These are phyloP conservation scores for Xenopus laevis DNA, from an alignment of 2,113 vertebrate species.

Conservation along the genomic window DNA sequence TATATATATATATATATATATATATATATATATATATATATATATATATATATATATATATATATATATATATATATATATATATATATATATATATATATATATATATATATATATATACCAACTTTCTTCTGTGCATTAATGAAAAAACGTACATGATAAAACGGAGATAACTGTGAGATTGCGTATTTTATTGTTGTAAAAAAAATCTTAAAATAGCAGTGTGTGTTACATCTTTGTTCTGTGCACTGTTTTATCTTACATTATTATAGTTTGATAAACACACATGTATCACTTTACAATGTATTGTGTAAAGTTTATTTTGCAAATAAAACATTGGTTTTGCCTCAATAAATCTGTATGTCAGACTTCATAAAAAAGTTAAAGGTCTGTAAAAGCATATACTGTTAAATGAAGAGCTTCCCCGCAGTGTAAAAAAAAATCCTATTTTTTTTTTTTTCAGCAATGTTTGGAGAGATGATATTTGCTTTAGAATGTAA, in stretches of 20 bases:
- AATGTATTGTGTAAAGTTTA: conserved; percentile 62
- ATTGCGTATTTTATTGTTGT: conserved; percentile 61
- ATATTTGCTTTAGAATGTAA: conserved; percentile 50
- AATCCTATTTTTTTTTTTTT: neutral
- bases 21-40: too few relatives aligned
- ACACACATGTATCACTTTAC: conserved; percentile 65
- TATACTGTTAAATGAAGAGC: conserved; percentile 43
- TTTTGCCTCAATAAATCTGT: conserved; percentile 43
- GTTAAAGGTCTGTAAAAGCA: conserved; percentile 56
- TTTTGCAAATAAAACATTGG: conserved; percentile 44
- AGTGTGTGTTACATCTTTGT: conserved; percentile 60
- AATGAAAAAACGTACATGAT: conserved; percentile 40
- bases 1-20: too few relatives aligned
- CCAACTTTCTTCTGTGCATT: neutral
- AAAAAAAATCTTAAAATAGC: conserved; percentile 57
- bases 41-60: too few relatives aligned
- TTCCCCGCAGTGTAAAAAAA: neutral
- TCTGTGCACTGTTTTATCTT: conserved; percentile 57
- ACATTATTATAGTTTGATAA: conserved; percentile 65
- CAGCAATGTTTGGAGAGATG: neutral
- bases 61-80: too few relatives aligned
- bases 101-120: too few relatives aligned
- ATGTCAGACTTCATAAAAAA: conserved; percentile 36
- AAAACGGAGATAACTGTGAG: conserved; percentile 42
- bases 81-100: too few relatives aligned